Base-by-base conservation (phyloP, 2,113 vertebrate genomes). In the Plecotus auritus region DNA sequence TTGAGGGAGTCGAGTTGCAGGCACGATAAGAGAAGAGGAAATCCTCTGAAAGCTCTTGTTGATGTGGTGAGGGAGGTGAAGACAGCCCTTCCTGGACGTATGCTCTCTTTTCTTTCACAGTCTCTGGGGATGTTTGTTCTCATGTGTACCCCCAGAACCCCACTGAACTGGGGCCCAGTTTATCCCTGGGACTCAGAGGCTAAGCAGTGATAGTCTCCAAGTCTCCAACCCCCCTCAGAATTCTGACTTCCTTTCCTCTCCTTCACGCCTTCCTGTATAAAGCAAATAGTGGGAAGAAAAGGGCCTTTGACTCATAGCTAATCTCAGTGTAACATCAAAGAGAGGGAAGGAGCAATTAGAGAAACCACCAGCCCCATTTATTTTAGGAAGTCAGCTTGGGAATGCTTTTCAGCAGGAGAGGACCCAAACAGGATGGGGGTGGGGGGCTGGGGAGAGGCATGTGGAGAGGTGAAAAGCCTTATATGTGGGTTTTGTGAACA, bases 221-320 rank as follows among this genome's bases (percentile, higher is more conserved):
- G 66, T 28, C 67, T 74, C 45, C 23, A 45, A 28, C 9, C 28
- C 77, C 54, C 49, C 37, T 86, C 56, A 69, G 59, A 17, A 20
- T 51, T 67, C 67, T 84, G 80, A 73, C 32, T 76, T 81, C 42
- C 35, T 94, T 87, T 40, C 35, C 45, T 88, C 81, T 64, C 20
- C 66, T 85, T 94, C n/a, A n/a, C 1, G 2, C 56, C 32, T 85
- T 94, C 37, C 42, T 70, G 47, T 56, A 45, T 22, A 45, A 91
- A 94, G 72, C 90, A 67, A 84, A 56, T 51, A 64, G 77, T 85
- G 70, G 85, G 23, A 84, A 93, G 85, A 92, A 95, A 95, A 80
- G 78, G 56, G 66, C 81, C 35, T 95, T 95, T 95, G 88, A 95
- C 81, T 86, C 90, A 80, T 9, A 80, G 73, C 51, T 85, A 78